A percentile compares a stretch with the other conserved stretches of the same genome.
Conservation (phyloP, 2,797 vertebrate species). For the Emydoidea blandingii region DNA sequence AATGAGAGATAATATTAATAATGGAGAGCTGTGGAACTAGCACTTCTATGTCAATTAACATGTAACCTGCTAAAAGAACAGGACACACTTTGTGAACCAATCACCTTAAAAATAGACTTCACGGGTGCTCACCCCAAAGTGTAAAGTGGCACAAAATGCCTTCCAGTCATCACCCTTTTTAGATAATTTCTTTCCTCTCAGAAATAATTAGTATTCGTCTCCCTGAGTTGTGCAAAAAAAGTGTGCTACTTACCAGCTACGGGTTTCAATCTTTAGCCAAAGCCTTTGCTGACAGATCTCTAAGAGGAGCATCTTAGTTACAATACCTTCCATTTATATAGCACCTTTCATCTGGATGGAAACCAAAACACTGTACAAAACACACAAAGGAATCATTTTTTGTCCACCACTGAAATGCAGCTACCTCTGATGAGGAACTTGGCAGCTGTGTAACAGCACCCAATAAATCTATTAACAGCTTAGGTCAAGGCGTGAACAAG, state of each 20-base stretch:
- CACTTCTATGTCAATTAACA: neutral
- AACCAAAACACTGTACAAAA: neutral
- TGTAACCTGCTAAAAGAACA: neutral
- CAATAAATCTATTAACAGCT: neutral
- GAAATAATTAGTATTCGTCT: neutral
- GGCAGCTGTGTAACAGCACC: neutral
- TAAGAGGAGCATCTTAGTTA: neutral
- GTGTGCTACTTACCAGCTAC: neutral
- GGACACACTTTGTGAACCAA: neutral
- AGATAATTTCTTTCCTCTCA: neutral
- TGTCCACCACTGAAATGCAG: neutral
- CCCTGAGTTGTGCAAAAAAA: neutral
- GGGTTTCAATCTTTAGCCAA: neutral
- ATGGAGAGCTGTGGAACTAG: neutral
- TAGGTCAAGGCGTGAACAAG: neutral
- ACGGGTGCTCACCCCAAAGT: neutral
- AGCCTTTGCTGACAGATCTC: neutral
- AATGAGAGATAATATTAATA: neutral
- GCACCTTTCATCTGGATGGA: neutral
- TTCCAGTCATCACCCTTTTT: neutral
- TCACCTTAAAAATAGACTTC: neutral
- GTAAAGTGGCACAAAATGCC: neutral
- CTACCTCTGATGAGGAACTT: neutral
- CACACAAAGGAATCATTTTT: neutral
- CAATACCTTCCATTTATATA: neutral